Percentiles rank a stretch among this genome's conserved stretches.
Evolutionary conservation across 2,113 vertebrate species (phyloP).

Genomic region (Sialia sialis): DNA sequence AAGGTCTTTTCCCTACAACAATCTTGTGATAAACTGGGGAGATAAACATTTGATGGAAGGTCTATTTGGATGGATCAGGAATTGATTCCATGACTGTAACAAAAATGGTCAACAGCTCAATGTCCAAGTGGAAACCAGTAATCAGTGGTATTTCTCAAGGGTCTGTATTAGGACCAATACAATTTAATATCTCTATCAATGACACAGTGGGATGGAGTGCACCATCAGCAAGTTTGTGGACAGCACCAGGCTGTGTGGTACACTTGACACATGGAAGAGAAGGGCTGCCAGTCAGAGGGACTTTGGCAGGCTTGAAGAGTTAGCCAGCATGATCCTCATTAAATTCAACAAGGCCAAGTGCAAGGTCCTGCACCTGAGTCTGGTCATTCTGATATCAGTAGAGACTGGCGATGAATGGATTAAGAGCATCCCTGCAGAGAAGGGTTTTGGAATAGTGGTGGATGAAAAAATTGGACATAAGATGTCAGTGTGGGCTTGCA

Average conservation of each 20-base stretch:
- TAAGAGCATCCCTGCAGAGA: not conserved
- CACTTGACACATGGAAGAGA: not conserved
- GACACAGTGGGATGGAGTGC: not conserved
- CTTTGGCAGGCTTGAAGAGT: not conserved
- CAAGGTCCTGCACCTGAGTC: not conserved
- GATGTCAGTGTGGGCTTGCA: not conserved
- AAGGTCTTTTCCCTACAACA: not conserved
- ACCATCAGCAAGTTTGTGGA: not conserved
- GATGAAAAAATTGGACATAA: not conserved
- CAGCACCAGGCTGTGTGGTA: not conserved
- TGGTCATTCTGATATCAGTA: not conserved
- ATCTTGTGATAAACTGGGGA: not conserved
- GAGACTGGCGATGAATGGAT: fast-evolving
- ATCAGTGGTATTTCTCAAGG: not conserved
- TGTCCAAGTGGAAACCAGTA: not conserved
- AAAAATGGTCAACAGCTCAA: not conserved
- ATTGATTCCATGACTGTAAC: not conserved
- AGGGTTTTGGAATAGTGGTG: not conserved
- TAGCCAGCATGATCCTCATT: not conserved
- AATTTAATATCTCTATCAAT: not conserved
- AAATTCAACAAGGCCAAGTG: not conserved
- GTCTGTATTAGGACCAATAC: not conserved
- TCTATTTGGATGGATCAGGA: not conserved
- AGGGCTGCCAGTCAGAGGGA: not conserved
- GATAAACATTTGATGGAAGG: not conserved